These are phyloP conservation scores for Odontamblyopus lacepedii DNA, from an alignment of 2,797 vertebrate genomes.

Conservation along the genomic window DNA sequence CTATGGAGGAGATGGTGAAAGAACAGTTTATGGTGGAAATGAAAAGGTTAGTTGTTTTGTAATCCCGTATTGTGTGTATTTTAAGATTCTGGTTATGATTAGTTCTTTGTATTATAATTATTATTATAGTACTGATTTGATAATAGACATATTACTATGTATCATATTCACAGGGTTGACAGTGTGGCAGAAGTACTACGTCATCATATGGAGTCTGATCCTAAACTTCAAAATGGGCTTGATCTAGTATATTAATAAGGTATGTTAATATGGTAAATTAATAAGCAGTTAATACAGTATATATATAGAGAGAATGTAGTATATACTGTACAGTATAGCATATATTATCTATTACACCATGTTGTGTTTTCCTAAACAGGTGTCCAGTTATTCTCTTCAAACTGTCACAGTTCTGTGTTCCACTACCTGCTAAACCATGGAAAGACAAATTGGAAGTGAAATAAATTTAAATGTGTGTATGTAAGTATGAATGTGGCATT, in stretches of 20 bases:
- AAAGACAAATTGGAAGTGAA: neutral
- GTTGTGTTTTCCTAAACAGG: slow-evolving; percentile 36
- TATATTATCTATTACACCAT: neutral
- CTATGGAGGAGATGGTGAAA: slow-evolving; percentile 83
- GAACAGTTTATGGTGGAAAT: slow-evolving; percentile 81
- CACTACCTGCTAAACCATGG: slow-evolving; percentile 15
- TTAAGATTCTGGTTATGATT: neutral
- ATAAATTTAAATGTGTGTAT: neutral
- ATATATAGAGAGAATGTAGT: neutral
- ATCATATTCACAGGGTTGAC: slow-evolving; percentile 78
- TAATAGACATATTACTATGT: neutral
- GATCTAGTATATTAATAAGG: slow-evolving; percentile 68
- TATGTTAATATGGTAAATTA: neutral
- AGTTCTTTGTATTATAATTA: no score
- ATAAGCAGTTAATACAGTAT: neutral
- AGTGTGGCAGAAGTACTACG: slow-evolving; percentile 80
- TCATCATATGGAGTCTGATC: slow-evolving; percentile 83
- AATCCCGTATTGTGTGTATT: neutral
- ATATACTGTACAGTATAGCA: neutral
- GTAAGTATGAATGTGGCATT: neutral
- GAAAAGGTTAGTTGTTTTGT: slow-evolving; percentile 76
- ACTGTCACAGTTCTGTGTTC: slow-evolving; percentile 74
- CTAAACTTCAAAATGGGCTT: slow-evolving; percentile 82
- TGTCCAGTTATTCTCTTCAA: slow-evolving; percentile 80
- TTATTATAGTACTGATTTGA: no score